Conservation (phyloP, 2,888 invertebrate species). For the Epinotia brunnichana region DNA sequence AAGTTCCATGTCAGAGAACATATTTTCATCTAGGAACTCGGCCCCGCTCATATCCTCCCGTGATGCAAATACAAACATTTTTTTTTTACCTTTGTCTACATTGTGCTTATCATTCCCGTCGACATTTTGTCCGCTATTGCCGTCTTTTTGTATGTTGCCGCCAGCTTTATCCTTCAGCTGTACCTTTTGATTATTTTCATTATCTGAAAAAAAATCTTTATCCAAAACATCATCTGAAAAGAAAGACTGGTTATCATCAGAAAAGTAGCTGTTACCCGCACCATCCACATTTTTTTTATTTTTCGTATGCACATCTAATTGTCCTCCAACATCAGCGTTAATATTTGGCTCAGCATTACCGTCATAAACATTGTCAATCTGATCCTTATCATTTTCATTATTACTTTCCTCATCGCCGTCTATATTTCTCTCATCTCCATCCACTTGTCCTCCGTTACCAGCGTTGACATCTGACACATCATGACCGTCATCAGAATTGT, state of each 20-base stretch:
- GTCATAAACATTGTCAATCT: background rate
- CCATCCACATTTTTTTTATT: background rate
- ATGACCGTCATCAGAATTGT: background rate
- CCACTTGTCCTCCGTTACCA: background rate
- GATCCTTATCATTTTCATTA: background rate
- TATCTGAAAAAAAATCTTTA: background rate
- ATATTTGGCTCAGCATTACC: background rate
- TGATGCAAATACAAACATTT: background rate
- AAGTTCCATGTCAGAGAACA: background rate
- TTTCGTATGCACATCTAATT: too few species aligned
- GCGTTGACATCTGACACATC: background rate
- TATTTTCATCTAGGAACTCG: background rate
- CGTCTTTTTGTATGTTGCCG: background rate
- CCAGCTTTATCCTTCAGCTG: too few species aligned
- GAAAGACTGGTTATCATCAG: conserved; percentile 5
- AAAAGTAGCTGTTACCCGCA: background rate
- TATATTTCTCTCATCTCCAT: background rate
- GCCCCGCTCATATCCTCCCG: too few species aligned
- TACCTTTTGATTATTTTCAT: too few species aligned
- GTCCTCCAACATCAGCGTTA: too few species aligned
- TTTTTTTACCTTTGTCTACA: background rate
- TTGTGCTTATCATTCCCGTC: background rate
- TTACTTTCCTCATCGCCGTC: background rate
- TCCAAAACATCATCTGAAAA: background rate
- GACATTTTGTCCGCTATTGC: background rate